Base-by-base conservation (phyloP, 2,797 vertebrate genomes). In the Stomatorhinus walkeri region DNA sequence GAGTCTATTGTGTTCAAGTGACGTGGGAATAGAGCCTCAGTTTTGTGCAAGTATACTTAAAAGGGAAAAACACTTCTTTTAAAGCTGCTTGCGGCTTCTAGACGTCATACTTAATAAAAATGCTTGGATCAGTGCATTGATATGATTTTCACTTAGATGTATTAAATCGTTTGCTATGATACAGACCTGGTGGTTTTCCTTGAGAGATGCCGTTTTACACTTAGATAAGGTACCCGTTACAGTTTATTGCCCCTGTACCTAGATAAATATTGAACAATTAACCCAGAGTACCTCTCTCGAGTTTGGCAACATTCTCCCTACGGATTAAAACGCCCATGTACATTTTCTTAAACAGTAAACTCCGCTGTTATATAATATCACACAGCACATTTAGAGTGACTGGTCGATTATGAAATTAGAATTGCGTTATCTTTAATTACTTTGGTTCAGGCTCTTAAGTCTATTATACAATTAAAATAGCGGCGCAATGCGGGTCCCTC, bases 391-490 rank as follows among this genome's bases (percentile, higher is more conserved):
- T 64, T 32, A 56, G 32, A 64, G 48, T 88, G 32, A 19, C 40
- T 88, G 36, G 22, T 49, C n/a, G 43, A 88, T 46, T 72, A 59
- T 28, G 40, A 68, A 72, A 48, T 36, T 68, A 59, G 22, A 48
- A 49, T 88, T 88, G 22, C 87, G 43, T 48, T 72, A 88, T 88
- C 46, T 48, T 32, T 88, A 72, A 48, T 46, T 72, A 76, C 46
- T 64, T 87, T 49, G 36, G 32, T 40, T 40, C 19, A 7, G 36
- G 22, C 8, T 64, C 46, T 16, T 68, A 87, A 36, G 85, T 56
- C 85, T 87, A 36, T 36, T 87, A n/a, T 56, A 40, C 49, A 56
- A 86, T 56, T 52, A 87, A 87, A 87, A 87, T n/a, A 36, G 49
- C 22, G 12, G 24, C 7, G 24, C 52, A 28, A n/a, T 40, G 85